Percentiles rank a stretch among this genome's conserved stretches.
Conservation (phyloP, 2,113 vertebrate species). For the Xerus inauris region DNA sequence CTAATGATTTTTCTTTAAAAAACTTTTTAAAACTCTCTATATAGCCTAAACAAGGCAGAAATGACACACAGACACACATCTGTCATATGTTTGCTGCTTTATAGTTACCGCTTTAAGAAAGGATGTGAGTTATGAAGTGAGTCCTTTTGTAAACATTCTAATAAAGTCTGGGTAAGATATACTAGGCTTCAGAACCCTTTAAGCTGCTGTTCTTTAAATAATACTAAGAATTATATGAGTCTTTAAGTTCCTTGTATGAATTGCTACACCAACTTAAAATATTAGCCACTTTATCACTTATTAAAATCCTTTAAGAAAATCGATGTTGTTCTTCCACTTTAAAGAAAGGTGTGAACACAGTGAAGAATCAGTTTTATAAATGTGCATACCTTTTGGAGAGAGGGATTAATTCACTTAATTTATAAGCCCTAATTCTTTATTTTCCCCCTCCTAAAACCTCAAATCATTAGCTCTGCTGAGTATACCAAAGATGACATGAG, state of each 20-base stretch:
- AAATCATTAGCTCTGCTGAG: neutral
- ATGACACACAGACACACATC: slow-evolving; percentile 75
- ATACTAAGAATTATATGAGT: slow-evolving; percentile 25
- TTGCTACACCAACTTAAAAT: slow-evolving; percentile 40
- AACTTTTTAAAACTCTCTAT: neutral
- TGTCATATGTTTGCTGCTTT: slow-evolving; percentile 78
- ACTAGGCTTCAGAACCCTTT: slow-evolving; percentile 59
- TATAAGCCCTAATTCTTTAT: neutral
- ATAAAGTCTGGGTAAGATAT: slow-evolving; percentile 69
- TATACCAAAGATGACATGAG: neutral
- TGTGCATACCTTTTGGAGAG: neutral
- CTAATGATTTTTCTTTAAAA: slow-evolving; percentile 64
- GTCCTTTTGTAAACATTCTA: slow-evolving; percentile 74
- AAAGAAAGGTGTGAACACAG: neutral
- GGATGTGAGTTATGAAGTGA: slow-evolving; percentile 77
- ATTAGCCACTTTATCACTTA: neutral
- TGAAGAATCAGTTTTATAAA: neutral
- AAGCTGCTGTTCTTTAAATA: slow-evolving; percentile 70
- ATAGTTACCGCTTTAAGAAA: slow-evolving; percentile 59
- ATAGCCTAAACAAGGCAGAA: slow-evolving; percentile 69
- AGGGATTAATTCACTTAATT: neutral
- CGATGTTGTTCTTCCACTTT: neutral
- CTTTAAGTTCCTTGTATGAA: slow-evolving; percentile 17
- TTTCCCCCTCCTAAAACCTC: neutral
- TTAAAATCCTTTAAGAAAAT: neutral